A percentile compares a stretch with the other conserved stretches of the same genome.
phyloP scores from a whole-genome alignment of 1,140 invertebrate genomes.

The Saccostrea glomerata region DNA sequence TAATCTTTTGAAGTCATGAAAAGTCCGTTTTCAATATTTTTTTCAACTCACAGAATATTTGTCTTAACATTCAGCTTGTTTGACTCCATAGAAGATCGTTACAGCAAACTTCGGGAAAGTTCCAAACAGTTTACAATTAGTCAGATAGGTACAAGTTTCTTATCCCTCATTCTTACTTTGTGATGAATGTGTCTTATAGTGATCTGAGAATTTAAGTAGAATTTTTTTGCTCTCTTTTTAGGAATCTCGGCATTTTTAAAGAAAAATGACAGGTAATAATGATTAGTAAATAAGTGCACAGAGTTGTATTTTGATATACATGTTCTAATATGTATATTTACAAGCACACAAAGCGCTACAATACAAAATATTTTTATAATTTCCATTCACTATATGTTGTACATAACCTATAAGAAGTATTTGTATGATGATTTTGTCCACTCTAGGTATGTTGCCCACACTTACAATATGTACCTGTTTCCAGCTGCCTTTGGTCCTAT shows the following conservation, averaged over 20 bases:
- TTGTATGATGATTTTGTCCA: background rate
- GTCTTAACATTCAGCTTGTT: conserved; percentile 82
- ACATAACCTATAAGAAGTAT: background rate
- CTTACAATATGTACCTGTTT: conserved; percentile 85
- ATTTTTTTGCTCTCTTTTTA: conserved; percentile 51
- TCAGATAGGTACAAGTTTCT: conserved; percentile 66
- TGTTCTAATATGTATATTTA: too few relatives aligned
- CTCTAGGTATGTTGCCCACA: conserved; percentile 81
- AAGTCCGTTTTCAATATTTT: too few relatives aligned
- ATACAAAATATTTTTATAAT: background rate
- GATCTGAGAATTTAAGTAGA: conserved; percentile 3
- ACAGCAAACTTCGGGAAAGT: conserved; percentile 82
- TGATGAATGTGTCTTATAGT: background rate
- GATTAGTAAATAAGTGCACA: background rate
- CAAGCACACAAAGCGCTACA: too few relatives aligned
- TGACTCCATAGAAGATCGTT: conserved; percentile 84
- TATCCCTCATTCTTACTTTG: background rate
- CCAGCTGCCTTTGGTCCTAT: conserved; percentile 83
- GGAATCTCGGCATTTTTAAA: conserved; percentile 68
- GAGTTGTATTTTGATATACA: background rate
- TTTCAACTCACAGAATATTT: too few relatives aligned
- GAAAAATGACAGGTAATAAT: background rate
- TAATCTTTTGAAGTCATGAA: too few relatives aligned
- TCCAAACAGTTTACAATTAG: conserved; percentile 80
- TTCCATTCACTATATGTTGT: background rate